Percentiles rank a stretch among this genome's conserved stretches.
phyloP scores from a whole-genome alignment of 2,888 invertebrate genomes.

The Drosophila picticornis region DNA sequence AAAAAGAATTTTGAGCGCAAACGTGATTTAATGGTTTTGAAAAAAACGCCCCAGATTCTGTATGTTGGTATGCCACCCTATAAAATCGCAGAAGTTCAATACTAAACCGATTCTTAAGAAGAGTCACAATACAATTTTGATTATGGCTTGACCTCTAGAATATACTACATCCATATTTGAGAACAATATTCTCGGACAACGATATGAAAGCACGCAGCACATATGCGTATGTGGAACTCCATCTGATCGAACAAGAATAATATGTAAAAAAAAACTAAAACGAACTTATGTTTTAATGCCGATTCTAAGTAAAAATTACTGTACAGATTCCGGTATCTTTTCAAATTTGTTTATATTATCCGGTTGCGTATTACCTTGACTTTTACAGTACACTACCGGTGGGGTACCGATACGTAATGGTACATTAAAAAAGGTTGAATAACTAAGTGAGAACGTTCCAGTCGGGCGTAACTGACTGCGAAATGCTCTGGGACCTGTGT shows the following conservation, averaged over 20 bases:
- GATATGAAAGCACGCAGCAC: not conserved
- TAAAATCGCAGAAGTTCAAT: not conserved
- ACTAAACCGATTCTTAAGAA: not conserved
- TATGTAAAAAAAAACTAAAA: not conserved
- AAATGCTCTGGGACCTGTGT: not conserved
- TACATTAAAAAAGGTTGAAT: not conserved
- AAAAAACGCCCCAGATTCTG: not conserved
- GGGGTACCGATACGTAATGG: not conserved
- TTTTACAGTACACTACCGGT: not conserved
- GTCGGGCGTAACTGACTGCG: not conserved
- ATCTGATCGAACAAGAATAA: not conserved
- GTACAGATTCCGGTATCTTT: not conserved
- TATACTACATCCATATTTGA: not conserved
- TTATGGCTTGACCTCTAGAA: not conserved
- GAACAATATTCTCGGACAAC: rapidly evolving
- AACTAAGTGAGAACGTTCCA: not conserved
- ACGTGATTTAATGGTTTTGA: not conserved
- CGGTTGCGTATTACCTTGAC: not conserved
- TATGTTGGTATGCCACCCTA: not conserved
- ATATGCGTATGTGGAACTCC: not conserved
- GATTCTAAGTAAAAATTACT: not conserved
- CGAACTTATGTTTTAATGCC: not conserved
- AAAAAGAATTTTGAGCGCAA: not conserved
- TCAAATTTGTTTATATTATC: not conserved
- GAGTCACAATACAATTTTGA: not conserved